Evolutionary conservation across 2,113 vertebrate species (phyloP).

Genomic region (Lepisosteus osseus): DNA sequence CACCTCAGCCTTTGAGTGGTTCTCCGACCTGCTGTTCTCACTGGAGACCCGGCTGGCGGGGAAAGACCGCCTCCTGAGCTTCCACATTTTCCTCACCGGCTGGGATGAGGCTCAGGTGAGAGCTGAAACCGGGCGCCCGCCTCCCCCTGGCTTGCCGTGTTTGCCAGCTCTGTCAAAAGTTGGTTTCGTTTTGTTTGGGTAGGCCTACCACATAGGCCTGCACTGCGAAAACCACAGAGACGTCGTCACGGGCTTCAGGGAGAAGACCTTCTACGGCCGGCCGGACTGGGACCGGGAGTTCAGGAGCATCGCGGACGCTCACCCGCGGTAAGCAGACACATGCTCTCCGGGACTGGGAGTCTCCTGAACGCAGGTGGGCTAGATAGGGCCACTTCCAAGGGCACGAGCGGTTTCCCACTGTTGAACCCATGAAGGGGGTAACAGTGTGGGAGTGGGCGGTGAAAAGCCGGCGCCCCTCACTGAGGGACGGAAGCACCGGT

Average conservation of each 20-base stretch:
- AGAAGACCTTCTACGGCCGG: conserved; percentile 74
- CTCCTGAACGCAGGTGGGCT: not conserved
- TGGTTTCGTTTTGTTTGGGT: conserved; percentile 28
- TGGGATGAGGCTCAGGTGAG: conserved; percentile 51
- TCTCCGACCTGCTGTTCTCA: conserved; percentile 68
- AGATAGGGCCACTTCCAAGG: not conserved
- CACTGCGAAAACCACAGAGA: conserved; percentile 65
- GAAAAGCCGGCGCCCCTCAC: too few species aligned
- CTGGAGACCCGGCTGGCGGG: conserved; percentile 68
- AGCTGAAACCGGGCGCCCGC: not conserved
- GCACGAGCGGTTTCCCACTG: too few species aligned
- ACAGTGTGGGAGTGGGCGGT: too few species aligned
- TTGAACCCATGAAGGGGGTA: too few species aligned
- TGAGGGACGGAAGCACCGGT: too few species aligned
- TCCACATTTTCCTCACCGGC: conserved; percentile 72
- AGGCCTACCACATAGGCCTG: conserved; percentile 73
- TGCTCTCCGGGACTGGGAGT: not conserved
- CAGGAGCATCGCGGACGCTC: conserved; percentile 61
- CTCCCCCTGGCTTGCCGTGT: not conserved
- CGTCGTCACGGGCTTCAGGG: conserved; percentile 70
- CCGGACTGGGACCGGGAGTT: conserved; percentile 76
- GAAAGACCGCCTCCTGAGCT: conserved; percentile 64
- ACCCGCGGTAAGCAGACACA: conserved; percentile 62
- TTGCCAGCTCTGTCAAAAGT: not conserved
- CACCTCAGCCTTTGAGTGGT: conserved; percentile 73